Base-by-base conservation (phyloP, 2,113 vertebrate species). In the Tyrannus savana region DNA sequence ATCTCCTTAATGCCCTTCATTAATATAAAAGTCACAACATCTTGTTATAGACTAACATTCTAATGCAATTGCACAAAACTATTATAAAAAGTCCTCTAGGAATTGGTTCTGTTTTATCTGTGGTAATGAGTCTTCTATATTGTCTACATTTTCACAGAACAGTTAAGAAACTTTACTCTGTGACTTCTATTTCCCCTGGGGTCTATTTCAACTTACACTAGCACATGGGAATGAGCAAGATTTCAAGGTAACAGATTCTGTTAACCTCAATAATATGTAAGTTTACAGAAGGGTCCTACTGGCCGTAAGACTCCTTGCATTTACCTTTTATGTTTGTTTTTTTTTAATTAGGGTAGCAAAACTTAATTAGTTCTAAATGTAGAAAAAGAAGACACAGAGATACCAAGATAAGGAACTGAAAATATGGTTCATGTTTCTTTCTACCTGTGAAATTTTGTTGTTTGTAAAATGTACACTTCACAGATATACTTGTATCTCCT, bases 1-100 rank as follows among this genome's bases (percentile, higher is more conserved):
- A 84, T 81, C 44, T 92, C 87, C 93, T 94, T 89, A 90, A 68
- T 89, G 73, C 30, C 73, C 56, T 87, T 91, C 93, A 68, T 92
- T 91, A 89, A 69, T 89, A 82, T 76, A 89, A 67, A 95, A 94
- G 87, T 91, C 66, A 94, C 33, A 90, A 24, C 42, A 81, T 85
- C 75, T 92, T 90, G 74, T 91, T 90, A 88, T 25, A 78, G 73
- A 74, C 72, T 46, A 80, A 89, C 52, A 82, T 96, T 75, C 49
- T 89, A 78, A 89, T 44, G 23, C 19, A 89, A 87, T 84, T 90
- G 77, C 73, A 35, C 73, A 60, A 72, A 92, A 87, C 30, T 81
- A n/a, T 90, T 66, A 90, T 19, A 68, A 80, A 88, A 95, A 87
- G 12, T 95, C 73, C 73, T 82, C 44, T 71, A 86, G 80, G 89